These are phyloP conservation scores for Perca schrenkii DNA, from an alignment of 2,113 vertebrate species.

Conservation along the genomic window DNA sequence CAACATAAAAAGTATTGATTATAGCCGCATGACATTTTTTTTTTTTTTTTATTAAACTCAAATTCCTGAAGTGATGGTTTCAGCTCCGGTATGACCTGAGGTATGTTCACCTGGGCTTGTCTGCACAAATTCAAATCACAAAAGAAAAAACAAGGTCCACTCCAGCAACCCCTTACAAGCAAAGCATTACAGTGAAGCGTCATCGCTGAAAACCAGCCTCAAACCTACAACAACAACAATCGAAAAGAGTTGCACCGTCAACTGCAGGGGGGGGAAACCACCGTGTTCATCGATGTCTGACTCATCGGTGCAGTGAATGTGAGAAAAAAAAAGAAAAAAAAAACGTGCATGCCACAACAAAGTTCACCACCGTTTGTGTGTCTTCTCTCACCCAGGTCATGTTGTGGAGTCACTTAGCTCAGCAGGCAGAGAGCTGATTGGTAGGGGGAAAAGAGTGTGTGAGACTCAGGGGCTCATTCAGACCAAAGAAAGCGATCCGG, in stretches of 20 bases:
- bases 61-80: not conserved
- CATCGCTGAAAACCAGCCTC: no score
- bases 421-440: constrained; percentile 29
- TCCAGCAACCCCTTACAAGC: not conserved
- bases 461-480: not conserved
- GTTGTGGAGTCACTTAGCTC: constrained; percentile 46
- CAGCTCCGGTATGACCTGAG: not conserved
- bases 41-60: not conserved
- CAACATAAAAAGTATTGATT: no score
- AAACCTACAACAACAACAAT: not conserved
- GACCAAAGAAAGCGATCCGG: no score
- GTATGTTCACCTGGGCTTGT: not conserved
- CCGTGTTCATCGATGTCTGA: not conserved
- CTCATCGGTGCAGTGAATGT: not conserved
- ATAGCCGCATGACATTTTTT: no score
- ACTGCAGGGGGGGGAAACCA: not conserved
- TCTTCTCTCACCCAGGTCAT: not conserved
- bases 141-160: no score
- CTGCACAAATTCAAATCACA: not conserved
- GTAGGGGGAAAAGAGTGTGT: constrained; percentile 13
- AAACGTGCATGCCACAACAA: not conserved
- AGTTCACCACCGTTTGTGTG: not conserved
- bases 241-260: not conserved
- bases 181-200: not conserved
- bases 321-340: not conserved